These are phyloP conservation scores for Chaetodon auriga DNA, from an alignment of 2,113 vertebrate species.

Conservation along the genomic window DNA sequence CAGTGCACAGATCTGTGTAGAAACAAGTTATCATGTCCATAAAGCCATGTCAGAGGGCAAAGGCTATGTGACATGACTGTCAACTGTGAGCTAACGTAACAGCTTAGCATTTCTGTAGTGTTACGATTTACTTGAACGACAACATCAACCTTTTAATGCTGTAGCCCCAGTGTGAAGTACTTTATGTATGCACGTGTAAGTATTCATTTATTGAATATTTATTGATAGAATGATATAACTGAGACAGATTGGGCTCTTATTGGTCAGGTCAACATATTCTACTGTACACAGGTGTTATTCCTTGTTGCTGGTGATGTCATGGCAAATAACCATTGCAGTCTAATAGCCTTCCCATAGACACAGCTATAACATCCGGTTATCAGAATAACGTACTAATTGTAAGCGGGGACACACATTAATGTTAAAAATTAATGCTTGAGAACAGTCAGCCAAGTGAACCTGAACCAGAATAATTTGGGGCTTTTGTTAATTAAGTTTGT, in stretches of 20 bases:
- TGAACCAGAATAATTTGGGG: not conserved
- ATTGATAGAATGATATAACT: not conserved
- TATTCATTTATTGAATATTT: not conserved
- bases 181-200: not conserved
- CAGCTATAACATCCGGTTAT: not conserved
- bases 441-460: not conserved
- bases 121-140: not conserved
- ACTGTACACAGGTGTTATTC: not conserved
- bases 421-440: not conserved
- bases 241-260: not conserved
- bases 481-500: not conserved
- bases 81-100: not conserved
- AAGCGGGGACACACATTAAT: not conserved
- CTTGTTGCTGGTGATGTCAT: constrained; percentile 24
- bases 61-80: not conserved
- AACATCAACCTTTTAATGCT: not conserved
- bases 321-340: constrained; percentile 64
- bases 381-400: constrained; percentile 2
- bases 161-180: not conserved
- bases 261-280: not conserved
- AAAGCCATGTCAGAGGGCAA: not conserved
- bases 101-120: constrained; percentile 7
- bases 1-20: not conserved
- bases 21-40: not conserved
- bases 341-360: not conserved